phyloP scores from a whole-genome alignment of 1,140 invertebrate species.

The Euura lappo region DNA sequence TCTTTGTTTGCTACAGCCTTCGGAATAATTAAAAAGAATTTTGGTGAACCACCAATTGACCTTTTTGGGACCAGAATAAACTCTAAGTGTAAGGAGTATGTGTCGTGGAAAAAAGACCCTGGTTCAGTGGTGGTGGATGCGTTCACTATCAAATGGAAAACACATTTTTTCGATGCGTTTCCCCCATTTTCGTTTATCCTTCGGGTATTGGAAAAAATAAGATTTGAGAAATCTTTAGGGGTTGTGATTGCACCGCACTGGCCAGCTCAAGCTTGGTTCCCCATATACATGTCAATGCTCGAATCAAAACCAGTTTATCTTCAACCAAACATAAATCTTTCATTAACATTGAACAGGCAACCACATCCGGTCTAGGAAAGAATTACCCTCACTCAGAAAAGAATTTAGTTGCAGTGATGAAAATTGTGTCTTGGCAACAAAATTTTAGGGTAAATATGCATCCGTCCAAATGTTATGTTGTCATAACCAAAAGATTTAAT shows the following conservation, averaged over 20 bases:
- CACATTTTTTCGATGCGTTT: slow-evolving; percentile 26
- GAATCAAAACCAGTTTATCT: neutral
- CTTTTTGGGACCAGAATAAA: slow-evolving; percentile 25
- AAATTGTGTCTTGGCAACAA: too few relatives aligned
- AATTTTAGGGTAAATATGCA: too few relatives aligned
- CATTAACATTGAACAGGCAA: slow-evolving; percentile 20
- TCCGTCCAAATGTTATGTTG: too few relatives aligned
- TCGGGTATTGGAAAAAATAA: slow-evolving; percentile 23
- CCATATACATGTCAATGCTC: neutral
- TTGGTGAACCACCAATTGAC: slow-evolving; percentile 18
- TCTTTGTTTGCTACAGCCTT: neutral
- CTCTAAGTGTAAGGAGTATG: slow-evolving; percentile 23
- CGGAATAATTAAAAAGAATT: neutral
- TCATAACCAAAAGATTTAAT: too few relatives aligned
- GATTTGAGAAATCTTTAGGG: slow-evolving; percentile 30
- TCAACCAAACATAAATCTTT: neutral
- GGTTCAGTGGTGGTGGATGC: slow-evolving; percentile 22
- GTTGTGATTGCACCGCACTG: slow-evolving; percentile 23
- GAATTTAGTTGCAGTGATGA: too few relatives aligned
- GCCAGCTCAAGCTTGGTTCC: slow-evolving; percentile 30
- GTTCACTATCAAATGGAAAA: slow-evolving; percentile 26
- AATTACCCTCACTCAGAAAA: too few relatives aligned
- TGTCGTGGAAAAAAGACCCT: slow-evolving; percentile 25
- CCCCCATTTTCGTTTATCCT: slow-evolving; percentile 23
- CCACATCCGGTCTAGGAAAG: slow-evolving; percentile 12